Percentiles rank a stretch among this genome's conserved stretches.
Conservation (phyloP, 92 coral and sea anemone genomes). For the Actinostola sp. region DNA sequence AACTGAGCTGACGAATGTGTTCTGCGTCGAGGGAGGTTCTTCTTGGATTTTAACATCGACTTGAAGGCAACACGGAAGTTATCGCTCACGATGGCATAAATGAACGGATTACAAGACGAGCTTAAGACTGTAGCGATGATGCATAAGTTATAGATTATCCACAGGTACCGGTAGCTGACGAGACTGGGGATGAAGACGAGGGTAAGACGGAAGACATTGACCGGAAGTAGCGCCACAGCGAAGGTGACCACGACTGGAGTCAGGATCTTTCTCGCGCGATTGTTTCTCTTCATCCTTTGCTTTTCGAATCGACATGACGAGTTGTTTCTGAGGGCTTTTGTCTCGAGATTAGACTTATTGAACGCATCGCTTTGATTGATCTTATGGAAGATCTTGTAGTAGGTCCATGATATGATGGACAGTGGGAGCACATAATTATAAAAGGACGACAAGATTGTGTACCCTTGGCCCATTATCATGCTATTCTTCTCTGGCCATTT, state of each 20-base stretch:
- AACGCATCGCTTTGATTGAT: constrained; percentile 35
- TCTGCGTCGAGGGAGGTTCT: constrained; percentile 5
- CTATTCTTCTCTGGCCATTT: constrained; percentile 61
- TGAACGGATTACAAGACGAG: constrained; percentile 43
- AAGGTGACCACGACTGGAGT: constrained; percentile 52
- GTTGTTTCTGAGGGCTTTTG: constrained; percentile 2
- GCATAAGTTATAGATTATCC: constrained; percentile 39
- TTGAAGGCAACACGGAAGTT: constrained; percentile 41
- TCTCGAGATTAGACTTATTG: constrained; percentile 14
- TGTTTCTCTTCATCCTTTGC: constrained; percentile 31
- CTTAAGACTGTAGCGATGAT: constrained; percentile 25
- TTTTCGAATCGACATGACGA: constrained; percentile 18
- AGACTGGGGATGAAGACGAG: constrained; percentile 20
- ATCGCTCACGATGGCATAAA: constrained; percentile 38
- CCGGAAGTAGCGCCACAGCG: constrained; percentile 30
- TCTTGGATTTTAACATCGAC: constrained; percentile 7
- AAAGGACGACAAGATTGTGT: constrained; percentile 3
- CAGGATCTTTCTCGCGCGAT: constrained; percentile 34
- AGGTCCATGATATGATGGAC: constrained; percentile 37
- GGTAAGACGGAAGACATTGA: constrained; percentile 20
- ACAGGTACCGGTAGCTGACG: constrained; percentile 19
- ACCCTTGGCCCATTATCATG: constrained; percentile 17
- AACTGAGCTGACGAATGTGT: not conserved
- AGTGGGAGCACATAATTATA: constrained; percentile 34
- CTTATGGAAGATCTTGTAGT: constrained; percentile 38